Percentiles rank a stretch among this genome's conserved stretches.
phyloP scores from a whole-genome alignment of 2,888 invertebrate genomes.

The Caenorhabditis wallacei region DNA sequence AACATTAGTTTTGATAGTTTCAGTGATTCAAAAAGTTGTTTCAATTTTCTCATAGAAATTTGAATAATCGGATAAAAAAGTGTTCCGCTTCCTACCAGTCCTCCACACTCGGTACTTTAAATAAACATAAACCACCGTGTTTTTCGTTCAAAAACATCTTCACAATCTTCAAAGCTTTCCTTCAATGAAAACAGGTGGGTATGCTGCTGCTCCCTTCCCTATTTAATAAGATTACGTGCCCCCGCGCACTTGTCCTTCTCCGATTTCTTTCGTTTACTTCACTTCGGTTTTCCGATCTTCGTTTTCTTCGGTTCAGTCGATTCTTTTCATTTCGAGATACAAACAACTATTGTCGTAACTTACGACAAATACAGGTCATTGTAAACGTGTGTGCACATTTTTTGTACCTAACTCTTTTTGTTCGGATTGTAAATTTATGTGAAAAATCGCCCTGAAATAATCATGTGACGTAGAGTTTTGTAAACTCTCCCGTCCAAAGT shows the following conservation, averaged over 20 bases:
- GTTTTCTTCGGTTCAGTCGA: conserved; percentile 15
- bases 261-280: conserved; percentile 29
- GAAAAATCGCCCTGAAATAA: conserved; percentile 33
- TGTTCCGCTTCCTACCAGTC: conserved; percentile 30
- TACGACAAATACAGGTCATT: conserved; percentile 23
- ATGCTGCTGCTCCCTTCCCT: conserved; percentile 8
- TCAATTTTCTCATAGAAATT: conserved; percentile 21
- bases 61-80: conserved; percentile 37
- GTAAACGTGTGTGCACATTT: conserved; percentile 13
- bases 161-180: not conserved
- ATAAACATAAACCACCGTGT: conserved; percentile 13
- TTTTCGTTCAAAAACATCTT: not conserved
- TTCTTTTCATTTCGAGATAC: conserved; percentile 20
- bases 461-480: conserved; percentile 16
- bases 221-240: conserved; percentile 47
- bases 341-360: conserved; percentile 30
- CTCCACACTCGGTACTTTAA: conserved; percentile 17
- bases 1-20: not conserved
- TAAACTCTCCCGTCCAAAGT: conserved; percentile 4
- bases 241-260: conserved; percentile 34
- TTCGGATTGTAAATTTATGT: conserved; percentile 19
- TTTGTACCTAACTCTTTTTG: conserved; percentile 23
- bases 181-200: conserved; percentile 30
- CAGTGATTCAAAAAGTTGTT: conserved; percentile 13
- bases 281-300: conserved; percentile 41